Base-by-base conservation (phyloP, 1,140 invertebrate species). In the Saccostrea echinata region DNA sequence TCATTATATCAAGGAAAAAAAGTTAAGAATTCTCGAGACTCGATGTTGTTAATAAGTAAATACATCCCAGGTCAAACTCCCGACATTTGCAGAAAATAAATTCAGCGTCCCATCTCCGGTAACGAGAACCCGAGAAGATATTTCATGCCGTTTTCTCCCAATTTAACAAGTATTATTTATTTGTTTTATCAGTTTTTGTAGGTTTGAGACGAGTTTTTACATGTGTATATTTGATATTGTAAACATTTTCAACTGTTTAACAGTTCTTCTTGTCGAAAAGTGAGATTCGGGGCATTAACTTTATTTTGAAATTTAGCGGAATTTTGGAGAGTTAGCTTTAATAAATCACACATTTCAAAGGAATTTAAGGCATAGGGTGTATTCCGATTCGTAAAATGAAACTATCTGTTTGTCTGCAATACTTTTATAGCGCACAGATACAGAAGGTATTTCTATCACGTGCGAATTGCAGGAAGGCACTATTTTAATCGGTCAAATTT, bases 271-370 rank as follows among this genome's bases (percentile, higher is more conserved):
- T 76, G 68, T 76, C 68, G 68, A 33, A 76, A 76, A 76, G 11
- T 76, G 68, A 76, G 68, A 76, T 76, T 76, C 27, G 27, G 68
- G 68, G 68, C 68, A 76, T 76, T 43, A 76, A 76, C 68, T 76
- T 27, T 27, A 27, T 27, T 30, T 76, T 76, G 16, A 16, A 76
- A 76, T 30, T 76, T 76, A 76, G 24, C 12, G 68, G 68, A 21
- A 76, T 76, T 76, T 76, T 16, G 27, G 13, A 30, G 16, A 76
- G 68, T 76, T 76, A 27, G 16, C 33, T 76, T 76, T 30, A 30
- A 76, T 76, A 76, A 76, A 76, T 76, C 68, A 76, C 24, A 76
- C 16, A 30, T 76, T 76, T 76, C 68, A 76, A 76, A 76, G 30
- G 30, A 76, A 30, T 16, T 76, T 76, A 18, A 27, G 16, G 68